These are phyloP conservation scores for Leptopilina myrica DNA, from an alignment of 2,888 invertebrate species.

Conservation along the genomic window DNA sequence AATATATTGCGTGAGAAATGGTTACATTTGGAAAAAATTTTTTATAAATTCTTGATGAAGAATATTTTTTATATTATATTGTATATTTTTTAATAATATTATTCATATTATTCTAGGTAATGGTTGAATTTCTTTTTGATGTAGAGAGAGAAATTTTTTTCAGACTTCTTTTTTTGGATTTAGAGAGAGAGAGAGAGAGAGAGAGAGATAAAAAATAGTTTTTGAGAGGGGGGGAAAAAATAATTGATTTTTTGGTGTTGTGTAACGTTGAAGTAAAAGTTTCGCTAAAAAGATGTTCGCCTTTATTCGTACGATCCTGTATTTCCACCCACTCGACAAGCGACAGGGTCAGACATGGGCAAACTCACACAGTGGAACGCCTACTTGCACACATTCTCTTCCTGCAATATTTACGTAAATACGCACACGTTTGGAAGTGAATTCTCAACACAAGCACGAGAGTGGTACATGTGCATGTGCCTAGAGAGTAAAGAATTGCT, in stretches of 20 bases:
- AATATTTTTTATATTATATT: no score
- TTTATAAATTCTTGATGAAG: no score
- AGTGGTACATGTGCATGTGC: constrained; percentile 5
- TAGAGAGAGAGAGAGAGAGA: no score
- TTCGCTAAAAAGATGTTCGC: constrained; percentile 41
- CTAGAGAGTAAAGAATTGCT: constrained; percentile 20
- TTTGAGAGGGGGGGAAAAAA: neutral
- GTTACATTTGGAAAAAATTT: no score
- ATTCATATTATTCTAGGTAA: no score
- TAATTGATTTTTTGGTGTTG: neutral
- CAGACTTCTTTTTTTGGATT: no score
- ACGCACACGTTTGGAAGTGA: constrained; percentile 9
- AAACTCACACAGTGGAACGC: constrained; percentile 49
- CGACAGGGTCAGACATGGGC: constrained; percentile 64
- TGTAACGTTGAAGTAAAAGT: constrained; percentile 37
- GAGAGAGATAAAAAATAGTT: no score
- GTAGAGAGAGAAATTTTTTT: no score
- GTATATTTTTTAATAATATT: no score
- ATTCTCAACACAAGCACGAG: neutral
- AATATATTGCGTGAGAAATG: no score
- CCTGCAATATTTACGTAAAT: constrained; percentile 39
- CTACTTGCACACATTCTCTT: constrained; percentile 44
- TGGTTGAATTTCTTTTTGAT: no score
- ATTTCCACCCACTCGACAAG: constrained; percentile 66
- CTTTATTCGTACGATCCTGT: constrained; percentile 60